Base-by-base conservation (phyloP, 1,140 invertebrate genomes). In the Bombus picipes region DNA sequence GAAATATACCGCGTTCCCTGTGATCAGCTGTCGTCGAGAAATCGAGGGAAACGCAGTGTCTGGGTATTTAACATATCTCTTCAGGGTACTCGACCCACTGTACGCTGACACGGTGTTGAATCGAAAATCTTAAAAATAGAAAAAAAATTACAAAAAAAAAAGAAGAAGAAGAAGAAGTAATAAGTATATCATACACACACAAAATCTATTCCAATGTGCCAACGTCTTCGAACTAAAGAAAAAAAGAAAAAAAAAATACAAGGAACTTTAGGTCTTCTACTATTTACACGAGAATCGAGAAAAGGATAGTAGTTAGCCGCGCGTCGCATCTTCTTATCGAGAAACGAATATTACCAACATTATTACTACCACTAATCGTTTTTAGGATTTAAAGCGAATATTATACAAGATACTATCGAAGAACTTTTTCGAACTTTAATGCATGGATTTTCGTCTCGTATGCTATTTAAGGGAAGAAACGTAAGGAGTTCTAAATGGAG, bases 151-250 rank as follows among this genome's bases (percentile, higher is more conserved):
- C 59, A 43, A 62, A 59, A 80, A 53, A 39, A 53, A 3, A 25
- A 28, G 37, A 34, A 43, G 43, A 1, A 39, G 39, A 65, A 41
- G 32, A 53, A 41, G 47, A 65, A 39, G 47, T 66, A 71, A 39
- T 81, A 74, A 73, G 59, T 82, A 86, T 28, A 70, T 70, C 79
- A 59, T 13, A 84, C 53, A 81, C 53, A 81, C 68, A 90, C 74
- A 88, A 80, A 91, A 87, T 88, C 86, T 93, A 93, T 92, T 93
- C 91, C 93, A 92, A 94, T 95, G 95, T 95, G 95, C 95, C 95
- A 95, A 94, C 91, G 91, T 92, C 89, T 93, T 94, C 91, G 82
- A 92, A 93, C 92, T 93, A 89, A 87, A 91, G 89, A 78, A 62
- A 59, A 76, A 87, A 83, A 85, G 0, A 32, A 25, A 34, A 32